These are phyloP conservation scores for Machaerirhynchus nigripectus DNA, from an alignment of 2,113 vertebrate genomes.

Conservation along the genomic window DNA sequence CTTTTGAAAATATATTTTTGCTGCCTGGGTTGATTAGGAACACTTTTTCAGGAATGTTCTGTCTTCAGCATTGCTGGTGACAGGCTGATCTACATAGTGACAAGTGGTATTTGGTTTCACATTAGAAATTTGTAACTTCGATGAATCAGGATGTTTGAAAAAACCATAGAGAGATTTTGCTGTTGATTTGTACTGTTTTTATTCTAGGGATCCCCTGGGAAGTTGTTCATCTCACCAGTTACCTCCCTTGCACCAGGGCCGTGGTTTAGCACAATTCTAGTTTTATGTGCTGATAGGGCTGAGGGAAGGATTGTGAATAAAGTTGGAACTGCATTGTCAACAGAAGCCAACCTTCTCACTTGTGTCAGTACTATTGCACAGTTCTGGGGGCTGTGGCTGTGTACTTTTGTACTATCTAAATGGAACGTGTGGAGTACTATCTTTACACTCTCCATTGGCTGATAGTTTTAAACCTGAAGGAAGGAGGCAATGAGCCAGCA, in stretches of 20 bases:
- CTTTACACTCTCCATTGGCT: not conserved
- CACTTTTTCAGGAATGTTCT: not conserved
- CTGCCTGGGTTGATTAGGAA: not conserved
- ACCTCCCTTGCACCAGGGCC: not conserved
- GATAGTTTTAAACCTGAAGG: not conserved
- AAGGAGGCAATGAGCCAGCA: not conserved
- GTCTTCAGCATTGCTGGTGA: not conserved
- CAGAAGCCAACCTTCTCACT: not conserved
- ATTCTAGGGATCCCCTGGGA: not conserved
- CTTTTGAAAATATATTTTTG: not conserved
- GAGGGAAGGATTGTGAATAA: not conserved
- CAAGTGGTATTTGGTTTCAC: not conserved
- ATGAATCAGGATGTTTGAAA: not conserved
- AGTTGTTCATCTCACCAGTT: not conserved
- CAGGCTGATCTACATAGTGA: not conserved
- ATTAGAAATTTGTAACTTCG: not conserved
- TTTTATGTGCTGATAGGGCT: not conserved
- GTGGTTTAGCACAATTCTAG: not conserved
- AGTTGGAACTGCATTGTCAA: not conserved
- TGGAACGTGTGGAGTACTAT: not conserved
- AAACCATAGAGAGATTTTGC: not conserved
- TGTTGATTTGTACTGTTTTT: not conserved
- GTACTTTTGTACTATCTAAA: not conserved
- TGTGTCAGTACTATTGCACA: not conserved
- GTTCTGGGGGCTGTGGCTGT: not conserved